Evolutionary conservation across 2,113 vertebrate genomes (phyloP).

Genomic region (Struthio camelus): DNA sequence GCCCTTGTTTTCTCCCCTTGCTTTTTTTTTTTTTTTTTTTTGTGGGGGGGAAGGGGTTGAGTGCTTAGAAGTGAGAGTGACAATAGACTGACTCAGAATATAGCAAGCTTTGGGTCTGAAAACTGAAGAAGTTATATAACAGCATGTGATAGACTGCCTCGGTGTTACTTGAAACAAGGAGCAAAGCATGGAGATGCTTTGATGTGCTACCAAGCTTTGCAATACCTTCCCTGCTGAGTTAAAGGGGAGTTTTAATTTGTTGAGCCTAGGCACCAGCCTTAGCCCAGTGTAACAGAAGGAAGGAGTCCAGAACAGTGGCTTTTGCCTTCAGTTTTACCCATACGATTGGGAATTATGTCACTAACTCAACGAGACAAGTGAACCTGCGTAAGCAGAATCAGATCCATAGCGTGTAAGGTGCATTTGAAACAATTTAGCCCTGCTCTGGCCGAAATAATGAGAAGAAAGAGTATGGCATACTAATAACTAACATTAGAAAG

Average conservation of each 20-base stretch:
- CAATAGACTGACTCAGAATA: neutral
- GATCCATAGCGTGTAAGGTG: neutral
- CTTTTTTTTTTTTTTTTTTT: neutral
- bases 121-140: neutral
- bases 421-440: constrained; percentile 9
- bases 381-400: neutral
- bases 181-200: neutral
- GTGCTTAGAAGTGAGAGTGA: neutral
- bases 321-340: neutral
- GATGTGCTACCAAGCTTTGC: constrained; percentile 35
- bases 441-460: neutral
- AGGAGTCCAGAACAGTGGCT: neutral
- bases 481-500: neutral
- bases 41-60: neutral
- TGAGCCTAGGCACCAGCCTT: neutral
- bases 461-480: constrained; percentile 18
- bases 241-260: neutral
- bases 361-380: neutral
- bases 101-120: neutral
- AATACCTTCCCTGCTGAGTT: neutral
- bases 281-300: neutral
- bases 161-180: neutral
- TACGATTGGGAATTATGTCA: neutral
- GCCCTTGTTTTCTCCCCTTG: neutral
- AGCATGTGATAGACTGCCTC: neutral